A percentile compares a stretch with the other conserved stretches of the same genome.
Evolutionary conservation across 2,888 invertebrate species (phyloP).

Genomic region (Antheraea assamensis): DNA sequence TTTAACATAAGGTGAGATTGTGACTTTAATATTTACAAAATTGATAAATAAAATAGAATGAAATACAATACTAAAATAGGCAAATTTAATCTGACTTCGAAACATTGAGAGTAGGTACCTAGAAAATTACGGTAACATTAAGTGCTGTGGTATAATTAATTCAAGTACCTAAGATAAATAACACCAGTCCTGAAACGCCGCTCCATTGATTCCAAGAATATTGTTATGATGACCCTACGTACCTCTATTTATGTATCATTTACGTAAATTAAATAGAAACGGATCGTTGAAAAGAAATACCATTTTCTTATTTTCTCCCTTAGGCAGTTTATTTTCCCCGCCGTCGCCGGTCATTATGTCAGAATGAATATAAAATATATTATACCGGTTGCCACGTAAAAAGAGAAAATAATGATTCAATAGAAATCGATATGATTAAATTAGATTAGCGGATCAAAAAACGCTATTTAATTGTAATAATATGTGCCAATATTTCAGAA

Average conservation of each 20-base stretch:
- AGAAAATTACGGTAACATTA: too few species aligned
- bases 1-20: too few species aligned
- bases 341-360: conserved; percentile 68
- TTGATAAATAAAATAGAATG: too few species aligned
- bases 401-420: neutral
- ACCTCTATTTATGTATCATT: conserved; percentile 48
- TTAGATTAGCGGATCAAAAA: neutral
- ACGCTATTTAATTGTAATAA: neutral
- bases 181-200: neutral
- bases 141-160: too few species aligned
- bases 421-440: neutral
- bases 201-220: neutral
- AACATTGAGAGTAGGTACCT: too few species aligned
- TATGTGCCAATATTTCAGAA: neutral
- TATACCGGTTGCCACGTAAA: conserved; percentile 34
- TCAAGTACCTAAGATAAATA: neutral
- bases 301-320: conserved; percentile 60
- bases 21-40: too few species aligned
- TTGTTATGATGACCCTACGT: conserved; percentile 34
- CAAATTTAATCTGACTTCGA: too few species aligned
- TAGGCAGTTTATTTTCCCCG: conserved; percentile 60
- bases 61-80: too few species aligned
- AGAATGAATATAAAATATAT: conserved; percentile 52
- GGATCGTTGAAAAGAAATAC: conserved; percentile 53
- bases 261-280: conserved; percentile 61